phyloP scores from a whole-genome alignment of 2,797 vertebrate genomes.

The Anguilla marmorata region DNA sequence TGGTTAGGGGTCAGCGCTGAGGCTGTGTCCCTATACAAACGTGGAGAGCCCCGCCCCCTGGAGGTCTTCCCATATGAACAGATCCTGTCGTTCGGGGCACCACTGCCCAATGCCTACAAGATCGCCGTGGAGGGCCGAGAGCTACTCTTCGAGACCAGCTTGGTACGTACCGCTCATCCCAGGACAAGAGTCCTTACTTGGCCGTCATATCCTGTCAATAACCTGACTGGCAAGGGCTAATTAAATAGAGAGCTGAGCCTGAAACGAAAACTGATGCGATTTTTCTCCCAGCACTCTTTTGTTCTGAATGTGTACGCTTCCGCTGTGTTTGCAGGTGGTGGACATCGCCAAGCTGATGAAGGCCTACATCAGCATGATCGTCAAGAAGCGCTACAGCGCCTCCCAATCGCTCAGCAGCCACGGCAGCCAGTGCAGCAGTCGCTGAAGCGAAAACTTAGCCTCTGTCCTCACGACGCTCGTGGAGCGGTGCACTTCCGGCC shows the following conservation, averaged over 20 bases:
- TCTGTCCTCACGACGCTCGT: background rate
- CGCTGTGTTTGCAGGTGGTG: constrained; percentile 79
- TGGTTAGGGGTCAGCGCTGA: constrained; percentile 93
- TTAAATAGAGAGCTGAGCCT: background rate
- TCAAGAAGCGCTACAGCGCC: constrained; percentile 96
- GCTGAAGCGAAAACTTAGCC: constrained; percentile 70
- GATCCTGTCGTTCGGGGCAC: constrained; percentile 93
- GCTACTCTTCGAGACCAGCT: constrained; percentile 86
- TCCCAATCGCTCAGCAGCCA: constrained; percentile 88
- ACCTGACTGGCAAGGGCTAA: background rate
- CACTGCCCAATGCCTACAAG: constrained; percentile 87
- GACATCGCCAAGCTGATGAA: constrained; percentile 98
- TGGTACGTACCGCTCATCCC: constrained; percentile 71
- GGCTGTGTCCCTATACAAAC: constrained; percentile 91
- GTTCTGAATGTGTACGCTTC: background rate
- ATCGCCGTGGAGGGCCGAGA: constrained; percentile 92
- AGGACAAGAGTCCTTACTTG: background rate
- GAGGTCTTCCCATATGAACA: constrained; percentile 93
- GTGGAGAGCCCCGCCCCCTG: constrained; percentile 86
- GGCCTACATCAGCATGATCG: constrained; percentile 98
- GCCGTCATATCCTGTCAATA: background rate
- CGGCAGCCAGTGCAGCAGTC: constrained; percentile 82
- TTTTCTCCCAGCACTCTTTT: background rate
- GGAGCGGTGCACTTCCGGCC: background rate
- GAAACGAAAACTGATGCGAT: background rate